Base-by-base conservation (phyloP, 1,140 invertebrate genomes). In the Drosophila kikkawai region DNA sequence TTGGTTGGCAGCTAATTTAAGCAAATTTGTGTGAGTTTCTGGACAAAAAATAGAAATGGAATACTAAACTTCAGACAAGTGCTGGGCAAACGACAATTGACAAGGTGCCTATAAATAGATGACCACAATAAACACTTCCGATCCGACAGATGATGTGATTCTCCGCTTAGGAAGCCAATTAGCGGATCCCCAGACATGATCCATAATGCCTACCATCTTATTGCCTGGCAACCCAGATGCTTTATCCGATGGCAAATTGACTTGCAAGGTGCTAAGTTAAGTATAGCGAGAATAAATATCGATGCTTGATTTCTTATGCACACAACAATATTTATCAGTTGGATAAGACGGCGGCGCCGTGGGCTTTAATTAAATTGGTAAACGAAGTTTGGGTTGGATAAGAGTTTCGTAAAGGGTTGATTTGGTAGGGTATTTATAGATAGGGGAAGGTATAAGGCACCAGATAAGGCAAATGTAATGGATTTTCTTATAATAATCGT, bases 231-330 rank as follows among this genome's bases (percentile, higher is more conserved):
- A 60, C 69, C 42, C 69, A 70, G 51, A 39, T 56, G 53, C 19
- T 39, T 37, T 19, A 3, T 19, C 57, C 63, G 32, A 67, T 19
- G 34, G 42, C 22, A 68, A 71, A 58, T 70, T 59, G 55, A 68
- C 53, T 50, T 36, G 53, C 41, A 60, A 71, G 69, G 69, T 73
- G 69, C 67, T 73, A 73, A 73, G 37, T 73, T 73, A 53, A 58
- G 13, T 56, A 53, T 44, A 37, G 47, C 63, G 67, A 68, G 26
- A 64, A 34, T 67, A 67, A 66, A 48, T 68, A 66, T 53, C 7
- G 12, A 17, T 45, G 39, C 26, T 50, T 50, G 66, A 71, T 71
- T 58, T 70, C 29, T 57, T 70, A 45, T n/a, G 51, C 68, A 73
- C 42, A 50, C 66, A 73, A 42, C 29, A 71, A 74, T 60, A 74